These are phyloP conservation scores for Crotalus viridis DNA, from an alignment of 2,113 vertebrate genomes.

Conservation along the genomic window DNA sequence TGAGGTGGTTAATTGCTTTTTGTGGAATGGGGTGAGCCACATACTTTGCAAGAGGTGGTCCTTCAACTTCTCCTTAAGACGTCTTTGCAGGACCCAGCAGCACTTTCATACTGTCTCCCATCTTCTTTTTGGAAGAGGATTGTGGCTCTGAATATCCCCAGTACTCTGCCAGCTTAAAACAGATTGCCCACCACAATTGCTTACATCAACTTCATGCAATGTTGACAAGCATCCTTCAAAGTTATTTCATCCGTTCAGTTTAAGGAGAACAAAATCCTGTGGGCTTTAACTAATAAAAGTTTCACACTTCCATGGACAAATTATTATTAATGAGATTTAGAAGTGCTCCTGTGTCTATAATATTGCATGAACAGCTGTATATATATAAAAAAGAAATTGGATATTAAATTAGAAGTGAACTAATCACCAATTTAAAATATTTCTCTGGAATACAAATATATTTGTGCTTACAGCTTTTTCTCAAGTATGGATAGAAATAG, in stretches of 20 bases:
- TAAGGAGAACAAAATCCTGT: not conserved
- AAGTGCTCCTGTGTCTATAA: not conserved
- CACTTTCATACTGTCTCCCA: not conserved
- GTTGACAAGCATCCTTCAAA: not conserved
- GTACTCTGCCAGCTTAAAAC: not conserved
- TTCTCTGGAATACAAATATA: constrained; percentile 58
- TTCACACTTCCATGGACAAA: not conserved
- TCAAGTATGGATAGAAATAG: constrained; percentile 60
- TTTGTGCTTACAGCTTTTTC: constrained; percentile 38
- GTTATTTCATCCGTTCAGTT: not conserved
- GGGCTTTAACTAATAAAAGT: not conserved
- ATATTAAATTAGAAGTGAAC: constrained; percentile 41
- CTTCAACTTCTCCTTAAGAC: not conserved
- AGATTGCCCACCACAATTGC: not conserved
- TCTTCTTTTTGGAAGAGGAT: not conserved
- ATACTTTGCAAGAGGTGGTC: not conserved
- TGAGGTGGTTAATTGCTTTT: not conserved
- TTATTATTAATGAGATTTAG: constrained; percentile 1
- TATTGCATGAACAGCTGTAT: not conserved
- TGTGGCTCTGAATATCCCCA: not conserved
- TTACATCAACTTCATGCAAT: not conserved
- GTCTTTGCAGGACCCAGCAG: not conserved
- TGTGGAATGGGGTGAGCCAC: not conserved
- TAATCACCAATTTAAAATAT: constrained; percentile 63
- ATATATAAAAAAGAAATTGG: constrained; percentile 50